Base-by-base conservation (phyloP, 2,113 vertebrate species). In the Perccottus glenii region DNA sequence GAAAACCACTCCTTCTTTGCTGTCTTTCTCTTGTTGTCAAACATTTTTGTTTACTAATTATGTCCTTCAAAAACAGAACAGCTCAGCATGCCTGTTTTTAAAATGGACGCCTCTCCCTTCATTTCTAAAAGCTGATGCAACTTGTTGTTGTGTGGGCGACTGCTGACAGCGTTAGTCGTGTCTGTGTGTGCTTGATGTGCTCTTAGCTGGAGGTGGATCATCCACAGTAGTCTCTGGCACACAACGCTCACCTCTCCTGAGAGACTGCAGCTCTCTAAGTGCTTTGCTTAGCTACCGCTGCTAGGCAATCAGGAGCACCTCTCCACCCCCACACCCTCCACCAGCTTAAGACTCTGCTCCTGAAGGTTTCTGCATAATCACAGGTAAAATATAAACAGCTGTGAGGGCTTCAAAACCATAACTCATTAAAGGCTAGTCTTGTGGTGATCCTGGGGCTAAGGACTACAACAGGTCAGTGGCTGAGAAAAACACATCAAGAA, bases 221-320 rank as follows among this genome's bases (percentile, higher is more conserved):
- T 75, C 60, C 60, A 61, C 36, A 0, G 70, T 58, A 82, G 65
- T 82, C 16, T 67, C 19, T 27, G 19, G 19, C 19, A 27, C 19
- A 27, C 19, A 27, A 3, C 19, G 19, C 19, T 27, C 68, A 73
- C 64, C 78, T 82, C 83, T 79, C 62, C 77, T 56, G 63, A 77
- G 78, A 86, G 70, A 51, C 70, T 66, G 74, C 73, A 58, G 70
- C 60, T 79, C 78, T 77, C 66, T 87, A 81, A 90, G 87, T 88
- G 74, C 75, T 78, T 60, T 78, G 80, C 82, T 83, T 87, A 81
- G 71, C 75, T 73, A 86, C 79, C 1, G 85, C 85, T 88, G 78
- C 82, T 88, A 87, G 55, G 83, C 84, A 87, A 80, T 85, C 75
- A 65, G 55, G 55, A 67, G 64, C 53, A 9, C 49, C 42, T 5